Base-by-base conservation (phyloP, 2,888 invertebrate genomes). In the Saturnia japonica region DNA sequence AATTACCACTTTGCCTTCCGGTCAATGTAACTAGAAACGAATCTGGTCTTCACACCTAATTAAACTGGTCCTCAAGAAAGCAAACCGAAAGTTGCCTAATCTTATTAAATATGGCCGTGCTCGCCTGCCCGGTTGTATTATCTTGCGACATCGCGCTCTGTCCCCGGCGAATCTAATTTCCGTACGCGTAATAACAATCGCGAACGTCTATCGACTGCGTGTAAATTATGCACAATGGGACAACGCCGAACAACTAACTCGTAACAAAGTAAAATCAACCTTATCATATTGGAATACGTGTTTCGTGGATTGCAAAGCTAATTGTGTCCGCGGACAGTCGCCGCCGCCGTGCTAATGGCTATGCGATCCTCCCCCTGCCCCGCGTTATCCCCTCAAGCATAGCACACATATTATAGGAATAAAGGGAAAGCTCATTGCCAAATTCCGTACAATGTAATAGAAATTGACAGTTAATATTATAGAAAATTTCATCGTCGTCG, bases 171-270 rank as follows among this genome's bases (percentile, higher is more conserved):
- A 91, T 89, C 91, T 92, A 93, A 93, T 93, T 93, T 91, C 91
- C 92, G 87, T 83, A 87, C 90, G 89, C 89, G 91, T 90, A 93
- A 93, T 93, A 93, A 92, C 93, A 92, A 90, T 92, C 91, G 92
- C 90, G 90, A 88, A 84, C 88, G 89, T 91, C 92, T 91, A 93
- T 92, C 93, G 93, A 88, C 85, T 90, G 85, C 91, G 90, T 91
- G 91, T 93, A 93, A 93, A 93, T 93, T 93, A 93, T 93, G 92
- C 91, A 93, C 89, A 87, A 82, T 78, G 78, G 75, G 75, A 75
- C 80, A 83, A 73, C 57, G 14, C 19, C 34, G 34, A 14, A 60
- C 28, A 28, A 28, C 11, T 60, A 60, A 28, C 19, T n/a, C n/a
- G n/a, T 11, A 62, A 47, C n/a, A 11, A 34, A 1, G 34, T n/a